These are phyloP conservation scores for Glareola pratincola DNA, from an alignment of 2,113 vertebrate genomes.

Conservation along the genomic window DNA sequence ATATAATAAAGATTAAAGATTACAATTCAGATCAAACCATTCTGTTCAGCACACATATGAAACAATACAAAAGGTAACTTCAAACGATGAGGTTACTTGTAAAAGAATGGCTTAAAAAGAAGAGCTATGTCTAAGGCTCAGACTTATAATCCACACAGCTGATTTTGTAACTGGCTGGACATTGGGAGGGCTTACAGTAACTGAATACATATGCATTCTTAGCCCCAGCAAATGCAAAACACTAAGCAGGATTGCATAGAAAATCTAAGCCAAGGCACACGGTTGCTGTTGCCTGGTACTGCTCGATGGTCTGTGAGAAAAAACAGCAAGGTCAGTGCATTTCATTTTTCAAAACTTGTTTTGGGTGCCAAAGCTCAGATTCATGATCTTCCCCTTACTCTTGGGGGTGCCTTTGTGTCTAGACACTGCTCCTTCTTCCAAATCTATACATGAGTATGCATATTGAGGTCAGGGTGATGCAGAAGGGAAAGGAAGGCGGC, in stretches of 20 bases:
- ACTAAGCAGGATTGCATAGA: not conserved
- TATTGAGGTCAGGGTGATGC: not conserved
- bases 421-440: not conserved
- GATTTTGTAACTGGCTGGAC: not conserved
- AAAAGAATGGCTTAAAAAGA: not conserved
- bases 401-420: not conserved
- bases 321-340: not conserved
- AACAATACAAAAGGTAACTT: not conserved
- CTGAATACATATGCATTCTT: not conserved
- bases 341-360: not conserved
- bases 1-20: not conserved
- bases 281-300: not conserved
- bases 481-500: not conserved
- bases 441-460: fast-evolving
- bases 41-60: not conserved
- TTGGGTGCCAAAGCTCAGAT: not conserved
- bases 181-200: not conserved
- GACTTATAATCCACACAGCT: not conserved
- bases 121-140: not conserved
- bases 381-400: not conserved
- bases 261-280: not conserved
- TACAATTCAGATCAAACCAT: not conserved
- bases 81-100: not conserved
- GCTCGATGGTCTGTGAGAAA: not conserved
- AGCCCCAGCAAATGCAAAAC: not conserved